phyloP scores from a whole-genome alignment of 2,888 invertebrate species.

The Rhabditophanes sp. region DNA sequence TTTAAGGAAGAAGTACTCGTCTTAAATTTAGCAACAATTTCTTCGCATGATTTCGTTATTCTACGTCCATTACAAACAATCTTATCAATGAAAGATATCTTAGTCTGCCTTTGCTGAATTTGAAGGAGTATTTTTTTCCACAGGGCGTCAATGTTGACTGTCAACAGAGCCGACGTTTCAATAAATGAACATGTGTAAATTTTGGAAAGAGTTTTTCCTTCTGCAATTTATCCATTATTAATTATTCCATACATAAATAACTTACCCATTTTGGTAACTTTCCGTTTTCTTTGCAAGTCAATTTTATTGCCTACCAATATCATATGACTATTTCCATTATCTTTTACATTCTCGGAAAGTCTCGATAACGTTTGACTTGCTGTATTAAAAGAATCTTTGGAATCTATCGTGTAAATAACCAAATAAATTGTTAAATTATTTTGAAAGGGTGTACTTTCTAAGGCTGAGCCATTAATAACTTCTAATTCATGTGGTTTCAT shows the following conservation, averaged over 20 bases:
- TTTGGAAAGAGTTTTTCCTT: conserved; percentile 36
- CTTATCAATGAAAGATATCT: conserved; percentile 11
- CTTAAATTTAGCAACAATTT: conserved; percentile 24
- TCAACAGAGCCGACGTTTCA: conserved; percentile 27
- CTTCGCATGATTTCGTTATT: conserved; percentile 34
- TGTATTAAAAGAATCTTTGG: conserved; percentile 25
- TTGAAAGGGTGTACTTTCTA: conserved; percentile 12
- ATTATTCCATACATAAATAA: not conserved
- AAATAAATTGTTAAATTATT: conserved; percentile 21
- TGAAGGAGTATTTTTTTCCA: conserved; percentile 23
- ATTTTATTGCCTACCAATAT: conserved; percentile 36
- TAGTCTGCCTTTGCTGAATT: not conserved
- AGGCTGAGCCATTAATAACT: conserved; percentile 27
- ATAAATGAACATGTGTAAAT: conserved; percentile 35
- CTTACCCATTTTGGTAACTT: conserved; percentile 29
- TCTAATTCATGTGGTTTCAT: conserved; percentile 32
- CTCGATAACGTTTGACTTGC: conserved; percentile 25
- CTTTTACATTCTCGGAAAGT: conserved; percentile 10
- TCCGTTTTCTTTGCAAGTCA: conserved; percentile 35
- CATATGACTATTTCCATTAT: conserved; percentile 8
- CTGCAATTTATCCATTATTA: conserved; percentile 12
- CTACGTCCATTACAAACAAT: conserved; percentile 24
- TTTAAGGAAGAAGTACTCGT: too few species aligned
- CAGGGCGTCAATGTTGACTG: conserved; percentile 27
- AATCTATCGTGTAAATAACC: conserved; percentile 32